Conservation (phyloP, 1,140 invertebrate species). For the Pygmarrhopalites habei region DNA sequence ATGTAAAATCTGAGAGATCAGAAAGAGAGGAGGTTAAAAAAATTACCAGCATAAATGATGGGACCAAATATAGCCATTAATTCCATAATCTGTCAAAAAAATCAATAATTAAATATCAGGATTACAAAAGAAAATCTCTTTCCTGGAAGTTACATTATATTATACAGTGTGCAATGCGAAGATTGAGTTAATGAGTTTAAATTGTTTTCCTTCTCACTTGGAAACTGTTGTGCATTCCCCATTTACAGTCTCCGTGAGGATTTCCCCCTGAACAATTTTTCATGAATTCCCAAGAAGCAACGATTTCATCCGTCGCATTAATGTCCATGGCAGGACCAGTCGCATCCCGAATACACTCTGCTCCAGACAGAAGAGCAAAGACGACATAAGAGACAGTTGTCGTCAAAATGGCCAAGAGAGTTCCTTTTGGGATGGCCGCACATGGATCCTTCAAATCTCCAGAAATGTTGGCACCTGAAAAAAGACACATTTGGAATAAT, state of each 20-base stretch:
- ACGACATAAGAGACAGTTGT: conserved; percentile 75
- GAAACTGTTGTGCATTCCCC: conserved; percentile 74
- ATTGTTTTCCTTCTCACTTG: too few relatives aligned
- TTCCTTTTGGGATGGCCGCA: conserved; percentile 79
- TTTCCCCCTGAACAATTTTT: conserved; percentile 25
- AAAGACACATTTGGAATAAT: too few relatives aligned
- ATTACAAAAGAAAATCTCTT: too few relatives aligned
- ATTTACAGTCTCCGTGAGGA: conserved; percentile 53
- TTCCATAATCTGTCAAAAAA: conserved; percentile 68
- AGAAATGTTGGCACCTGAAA: conserved; percentile 77
- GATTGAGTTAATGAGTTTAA: conserved; percentile 41
- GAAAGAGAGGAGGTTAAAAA: too few relatives aligned
- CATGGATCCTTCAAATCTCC: conserved; percentile 88
- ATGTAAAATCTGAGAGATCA: too few relatives aligned
- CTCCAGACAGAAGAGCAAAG: conserved; percentile 71
- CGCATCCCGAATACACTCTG: conserved; percentile 64
- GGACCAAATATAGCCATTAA: conserved; percentile 81
- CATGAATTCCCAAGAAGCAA: conserved; percentile 26
- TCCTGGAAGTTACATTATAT: too few relatives aligned
- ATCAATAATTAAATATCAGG: background rate
- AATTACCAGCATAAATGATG: conserved; percentile 91
- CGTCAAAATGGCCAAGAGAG: conserved; percentile 74
- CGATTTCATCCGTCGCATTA: conserved; percentile 45
- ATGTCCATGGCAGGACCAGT: conserved; percentile 42
- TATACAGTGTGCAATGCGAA: too few relatives aligned